These are phyloP conservation scores for Diadema setosum DNA, from an alignment of 35 echinoderm and acorn worm genomes.

Conservation along the genomic window DNA sequence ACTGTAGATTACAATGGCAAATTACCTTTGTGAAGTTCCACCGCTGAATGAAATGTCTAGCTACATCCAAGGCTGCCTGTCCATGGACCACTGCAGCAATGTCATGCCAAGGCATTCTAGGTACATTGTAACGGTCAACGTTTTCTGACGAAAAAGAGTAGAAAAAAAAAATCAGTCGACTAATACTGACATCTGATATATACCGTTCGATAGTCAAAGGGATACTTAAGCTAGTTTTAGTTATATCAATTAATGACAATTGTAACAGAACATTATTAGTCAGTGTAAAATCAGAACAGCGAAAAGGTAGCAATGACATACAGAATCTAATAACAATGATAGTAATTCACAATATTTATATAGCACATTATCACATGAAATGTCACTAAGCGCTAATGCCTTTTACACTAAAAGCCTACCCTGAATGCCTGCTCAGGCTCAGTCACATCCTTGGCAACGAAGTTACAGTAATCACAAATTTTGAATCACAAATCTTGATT, in stretches of 20 bases:
- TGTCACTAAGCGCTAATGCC: too few relatives aligned
- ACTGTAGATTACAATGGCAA: too few relatives aligned
- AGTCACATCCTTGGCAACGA: conserved; percentile 75
- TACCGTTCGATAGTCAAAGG: too few relatives aligned
- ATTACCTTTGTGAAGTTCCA: conserved; percentile 99
- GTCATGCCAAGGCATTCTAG: conserved; percentile 99
- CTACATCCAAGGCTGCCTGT: conserved; percentile 78
- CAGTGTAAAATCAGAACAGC: too few relatives aligned
- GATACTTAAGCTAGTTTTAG: too few relatives aligned
- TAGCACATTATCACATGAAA: too few relatives aligned
- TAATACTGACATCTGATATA: neutral
- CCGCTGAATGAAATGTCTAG: conserved; percentile 96
- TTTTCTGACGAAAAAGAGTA: conserved; percentile 17
- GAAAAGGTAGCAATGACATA: too few relatives aligned
- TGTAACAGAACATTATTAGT: too few relatives aligned
- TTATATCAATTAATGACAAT: too few relatives aligned
- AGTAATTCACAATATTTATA: too few relatives aligned
- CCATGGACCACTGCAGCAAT: conserved; percentile 88
- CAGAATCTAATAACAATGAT: too few relatives aligned
- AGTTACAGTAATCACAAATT: conserved; percentile 98
- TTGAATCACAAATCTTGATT: too few relatives aligned
- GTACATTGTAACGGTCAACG: conserved; percentile 73
- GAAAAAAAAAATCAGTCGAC: neutral
- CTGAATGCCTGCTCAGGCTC: conserved; percentile 64
- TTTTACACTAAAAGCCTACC: conserved; percentile 18